Percentiles rank a stretch among this genome's conserved stretches.
These are phyloP conservation scores for Colletes gigas DNA, from an alignment of 1,140 invertebrate species.

Conservation along the genomic window DNA sequence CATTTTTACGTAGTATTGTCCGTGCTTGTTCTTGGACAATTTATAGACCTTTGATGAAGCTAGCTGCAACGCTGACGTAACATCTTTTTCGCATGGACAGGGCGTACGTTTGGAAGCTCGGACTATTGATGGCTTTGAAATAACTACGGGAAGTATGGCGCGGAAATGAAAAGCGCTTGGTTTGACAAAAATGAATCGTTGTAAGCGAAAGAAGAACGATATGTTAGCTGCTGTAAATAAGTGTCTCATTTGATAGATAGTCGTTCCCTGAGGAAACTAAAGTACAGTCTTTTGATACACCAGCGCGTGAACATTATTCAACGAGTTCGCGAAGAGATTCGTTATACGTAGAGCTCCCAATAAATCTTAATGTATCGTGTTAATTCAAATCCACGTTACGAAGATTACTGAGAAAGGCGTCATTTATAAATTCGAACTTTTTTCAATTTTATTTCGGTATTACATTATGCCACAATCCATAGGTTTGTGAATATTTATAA, in stretches of 20 bases:
- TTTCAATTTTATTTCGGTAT: no score
- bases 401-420: background rate
- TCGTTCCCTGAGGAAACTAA: slow-evolving; percentile 6
- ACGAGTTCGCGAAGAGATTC: background rate
- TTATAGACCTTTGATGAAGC: background rate
- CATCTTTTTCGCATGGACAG: background rate
- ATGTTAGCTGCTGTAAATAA: slow-evolving; percentile 32
- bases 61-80: background rate
- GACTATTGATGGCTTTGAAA: slow-evolving; percentile 12
- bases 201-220: slow-evolving; percentile 21
- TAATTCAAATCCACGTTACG: background rate
- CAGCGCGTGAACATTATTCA: background rate
- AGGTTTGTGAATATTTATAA: no score
- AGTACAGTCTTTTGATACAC: slow-evolving; percentile 13
- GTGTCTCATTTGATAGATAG: slow-evolving; percentile 41
- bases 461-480: no score
- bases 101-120: background rate
- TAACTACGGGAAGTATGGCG: background rate
- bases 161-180: slow-evolving; percentile 33
- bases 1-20: background rate
- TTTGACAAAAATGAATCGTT: slow-evolving; percentile 47
- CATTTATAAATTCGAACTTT: no score
- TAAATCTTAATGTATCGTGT: background rate
- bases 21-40: background rate
- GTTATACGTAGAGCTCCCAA: background rate